Conservation (phyloP, 2,888 invertebrate species). For the Leptura quadrifasciata region DNA sequence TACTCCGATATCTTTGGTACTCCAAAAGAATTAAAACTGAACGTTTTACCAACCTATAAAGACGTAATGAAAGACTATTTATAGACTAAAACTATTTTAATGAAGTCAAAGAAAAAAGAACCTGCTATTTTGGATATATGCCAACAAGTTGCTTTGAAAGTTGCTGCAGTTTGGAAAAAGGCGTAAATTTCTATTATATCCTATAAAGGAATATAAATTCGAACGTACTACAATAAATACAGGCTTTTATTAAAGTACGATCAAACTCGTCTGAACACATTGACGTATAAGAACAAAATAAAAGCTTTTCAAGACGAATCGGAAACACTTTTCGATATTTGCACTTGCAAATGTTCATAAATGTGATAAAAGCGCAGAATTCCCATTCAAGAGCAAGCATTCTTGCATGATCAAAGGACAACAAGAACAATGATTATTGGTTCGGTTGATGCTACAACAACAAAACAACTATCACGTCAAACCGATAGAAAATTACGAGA, state of each 20-base stretch:
- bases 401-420: conserved; percentile 12
- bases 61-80: conserved; percentile 26
- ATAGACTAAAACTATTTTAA: not conserved
- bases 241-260: conserved; percentile 4
- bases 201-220: conserved; percentile 4
- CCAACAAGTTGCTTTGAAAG: not conserved
- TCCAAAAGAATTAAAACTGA: not conserved
- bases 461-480: conserved; percentile 3
- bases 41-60: conserved; percentile 6
- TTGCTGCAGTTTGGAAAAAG: conserved; percentile 3
- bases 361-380: conserved; percentile 18
- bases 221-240: conserved; percentile 21
- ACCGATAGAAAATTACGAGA: not conserved
- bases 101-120: not conserved
- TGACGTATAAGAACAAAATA: conserved; percentile 14
- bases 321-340: conserved; percentile 17
- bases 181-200: conserved; percentile 8
- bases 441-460: conserved; percentile 8
- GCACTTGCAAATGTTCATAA: conserved; percentile 13
- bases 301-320: conserved; percentile 11
- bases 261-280: not conserved
- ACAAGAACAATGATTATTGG: conserved; percentile 22
- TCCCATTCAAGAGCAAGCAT: conserved; percentile 14
- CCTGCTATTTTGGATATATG: conserved; percentile 4
- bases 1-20: not conserved